Conservation (phyloP, 2,888 invertebrate species). For the Argyresthia albistria region DNA sequence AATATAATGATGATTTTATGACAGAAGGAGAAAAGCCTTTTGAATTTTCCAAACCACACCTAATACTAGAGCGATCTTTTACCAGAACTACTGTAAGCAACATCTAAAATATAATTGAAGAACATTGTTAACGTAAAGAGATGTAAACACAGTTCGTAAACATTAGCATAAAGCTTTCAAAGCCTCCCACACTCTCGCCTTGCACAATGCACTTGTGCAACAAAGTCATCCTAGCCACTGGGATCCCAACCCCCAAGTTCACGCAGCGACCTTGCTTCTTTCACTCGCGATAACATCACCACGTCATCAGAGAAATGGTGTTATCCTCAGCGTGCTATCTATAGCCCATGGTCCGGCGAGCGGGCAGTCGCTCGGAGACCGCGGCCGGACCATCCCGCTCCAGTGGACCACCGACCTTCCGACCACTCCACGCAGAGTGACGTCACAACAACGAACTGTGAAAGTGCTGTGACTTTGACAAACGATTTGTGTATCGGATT, state of each 20-base stretch:
- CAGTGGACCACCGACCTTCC: conserved; percentile 57
- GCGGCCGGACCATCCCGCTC: conserved; percentile 63
- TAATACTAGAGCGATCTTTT: no score
- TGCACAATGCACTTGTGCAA: no score
- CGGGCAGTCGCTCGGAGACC: conserved; percentile 64
- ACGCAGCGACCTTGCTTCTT: conserved; percentile 36
- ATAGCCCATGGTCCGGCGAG: conserved; percentile 39
- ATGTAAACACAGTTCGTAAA: no score
- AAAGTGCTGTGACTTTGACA: background rate
- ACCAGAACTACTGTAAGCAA: no score
- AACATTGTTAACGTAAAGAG: no score
- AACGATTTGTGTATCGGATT: background rate
- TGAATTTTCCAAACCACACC: no score
- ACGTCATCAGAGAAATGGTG: conserved; percentile 45
- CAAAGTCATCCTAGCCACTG: no score
- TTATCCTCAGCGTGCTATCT: conserved; percentile 39
- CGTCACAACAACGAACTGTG: conserved; percentile 21
- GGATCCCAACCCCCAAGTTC: background rate
- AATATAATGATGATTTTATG: no score
- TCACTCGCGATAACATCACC: conserved; percentile 23
- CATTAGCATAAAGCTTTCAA: no score
- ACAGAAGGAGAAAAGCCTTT: no score
- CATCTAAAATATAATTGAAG: no score
- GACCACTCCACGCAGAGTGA: conserved; percentile 39
- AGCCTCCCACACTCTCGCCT: no score